Base-by-base conservation (phyloP, 2,113 vertebrate species). In the Thomomys bottae region DNA sequence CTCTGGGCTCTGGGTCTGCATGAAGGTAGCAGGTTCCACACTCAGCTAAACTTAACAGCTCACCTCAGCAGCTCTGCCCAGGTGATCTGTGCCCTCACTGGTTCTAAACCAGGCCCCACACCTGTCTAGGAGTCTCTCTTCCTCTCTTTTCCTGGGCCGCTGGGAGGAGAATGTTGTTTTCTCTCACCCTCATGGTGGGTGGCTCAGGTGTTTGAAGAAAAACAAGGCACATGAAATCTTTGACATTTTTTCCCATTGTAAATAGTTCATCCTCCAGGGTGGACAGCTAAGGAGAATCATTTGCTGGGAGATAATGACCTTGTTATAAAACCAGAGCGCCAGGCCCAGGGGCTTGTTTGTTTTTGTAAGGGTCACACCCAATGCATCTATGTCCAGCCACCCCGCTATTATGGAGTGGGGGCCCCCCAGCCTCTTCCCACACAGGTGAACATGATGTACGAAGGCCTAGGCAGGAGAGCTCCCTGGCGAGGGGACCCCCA, bases 201-300 rank as follows among this genome's bases (percentile, higher is more conserved):
- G 54, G 14, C 68, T 90, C 21, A 36, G 49, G 5, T 20, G 61
- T 57, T 71, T 71, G 6, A 85, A 15, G 49, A 76, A 91, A 94
- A 84, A 66, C 10, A 73, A 72, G 64, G 45, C 84, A 70, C 66
- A 68, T 12, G 18, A 64, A 83, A 88, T 17, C 83, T 10, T 72
- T 67, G 26, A 9, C 18, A 12, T 54, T 57, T 88, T 84, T 77
- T 36, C 84, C 80, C 68, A 23, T 36, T 68, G 68, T 59, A 79
- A 95, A 92, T 76, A 92, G 73, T 49, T 42, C 64, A 30, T 70
- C 54, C 73, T 80, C 75, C 94, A 71, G 73, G 45, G 63, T 9
- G 3, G 87, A 93, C 84, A 83, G 78, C 78, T 1, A 20, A 88
- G n/a, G 40, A 81, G 36, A 26, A 38, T 2, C 8, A 15, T 15